Base-by-base conservation (phyloP, 2,797 vertebrate species). In the Philypnodon macrostomus region DNA sequence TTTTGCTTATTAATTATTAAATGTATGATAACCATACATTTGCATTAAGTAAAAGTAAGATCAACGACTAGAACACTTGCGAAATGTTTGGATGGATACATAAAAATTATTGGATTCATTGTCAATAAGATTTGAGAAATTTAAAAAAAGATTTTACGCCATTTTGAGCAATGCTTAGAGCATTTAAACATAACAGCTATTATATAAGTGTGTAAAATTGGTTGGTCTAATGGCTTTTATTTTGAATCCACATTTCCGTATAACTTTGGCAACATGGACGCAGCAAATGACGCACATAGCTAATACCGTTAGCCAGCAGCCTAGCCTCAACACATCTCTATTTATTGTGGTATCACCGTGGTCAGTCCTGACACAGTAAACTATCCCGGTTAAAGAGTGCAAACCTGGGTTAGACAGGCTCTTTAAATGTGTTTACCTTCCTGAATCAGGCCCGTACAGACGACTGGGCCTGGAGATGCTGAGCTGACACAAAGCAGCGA, bases 401-500 rank as follows among this genome's bases (percentile, higher is more conserved):
- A 12, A 19, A 1, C 4, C 1, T 0, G 21, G 16, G 10, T 12
- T 1, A 7, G 1, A 5, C 15, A 13, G 1, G 19, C n/a, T 1
- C 10, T 4, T n/a, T 2, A 12, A 0, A n/a, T 5, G 16, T 3
- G 1, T 38, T 67, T 83, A 85, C 85, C 81, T 83, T 70, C 1
- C 19, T 21, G 26, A 44, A 9, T 8, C 53, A 47, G 61, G 77
- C 77, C 75, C 75, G 58, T 17, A 52, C 27, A 21, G 35, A 18
- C 48, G 33, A 37, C 60, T 2, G 71, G 84, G 85, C 87, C 87
- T 83, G 73, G 59, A 76, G 73, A 77, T 67, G 73, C 68, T 66
- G 65, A 38, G 80, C 70, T 73, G 81, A 77, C 64, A 73, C 60
- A 67, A 73, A 74, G 56, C 73, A 67, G 72, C 65, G 57, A 44